Evolutionary conservation across 2,888 invertebrate genomes (phyloP).

Genomic region (Leptopilina drosophilae): DNA sequence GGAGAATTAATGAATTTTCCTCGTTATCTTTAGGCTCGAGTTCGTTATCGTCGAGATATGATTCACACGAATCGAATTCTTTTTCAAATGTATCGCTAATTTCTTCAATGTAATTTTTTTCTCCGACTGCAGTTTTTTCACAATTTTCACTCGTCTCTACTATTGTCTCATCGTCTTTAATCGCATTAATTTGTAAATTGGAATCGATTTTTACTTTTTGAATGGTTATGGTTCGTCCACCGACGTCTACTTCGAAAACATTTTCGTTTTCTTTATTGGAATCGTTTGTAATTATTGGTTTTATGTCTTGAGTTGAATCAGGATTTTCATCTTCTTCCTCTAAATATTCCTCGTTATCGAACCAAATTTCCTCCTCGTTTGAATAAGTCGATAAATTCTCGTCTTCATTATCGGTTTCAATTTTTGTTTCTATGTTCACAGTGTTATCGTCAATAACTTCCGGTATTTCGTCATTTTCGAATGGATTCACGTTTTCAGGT

Average conservation of each 20-base stretch:
- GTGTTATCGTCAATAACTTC: slow-evolving; percentile 49
- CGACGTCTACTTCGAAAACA: slow-evolving; percentile 69
- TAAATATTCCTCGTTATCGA: slow-evolving; percentile 54
- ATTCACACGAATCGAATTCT: not conserved
- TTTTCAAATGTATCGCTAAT: slow-evolving; percentile 37
- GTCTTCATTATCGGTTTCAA: not conserved
- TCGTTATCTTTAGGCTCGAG: not conserved
- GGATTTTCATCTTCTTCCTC: slow-evolving; percentile 38
- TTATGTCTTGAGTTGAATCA: slow-evolving; percentile 47
- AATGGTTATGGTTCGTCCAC: slow-evolving; percentile 66
- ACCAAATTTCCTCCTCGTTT: slow-evolving; percentile 46
- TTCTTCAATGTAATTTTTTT: not conserved
- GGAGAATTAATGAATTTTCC: slow-evolving; percentile 43
- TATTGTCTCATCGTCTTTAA: not conserved
- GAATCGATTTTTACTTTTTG: slow-evolving; percentile 62
- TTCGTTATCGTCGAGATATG: not conserved
- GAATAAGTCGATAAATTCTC: slow-evolving; percentile 38
- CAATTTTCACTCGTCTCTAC: slow-evolving; percentile 35
- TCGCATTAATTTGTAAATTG: too few relatives aligned
- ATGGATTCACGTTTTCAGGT: slow-evolving; percentile 69
- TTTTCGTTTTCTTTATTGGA: slow-evolving; percentile 50
- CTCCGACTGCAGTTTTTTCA: slow-evolving; percentile 20
- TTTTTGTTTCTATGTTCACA: not conserved
- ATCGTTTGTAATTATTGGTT: slow-evolving; percentile 61
- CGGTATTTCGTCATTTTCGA: slow-evolving; percentile 63